Evolutionary conservation across 2,888 invertebrate genomes (phyloP).

Genomic region (Brassicogethes aeneus): DNA sequence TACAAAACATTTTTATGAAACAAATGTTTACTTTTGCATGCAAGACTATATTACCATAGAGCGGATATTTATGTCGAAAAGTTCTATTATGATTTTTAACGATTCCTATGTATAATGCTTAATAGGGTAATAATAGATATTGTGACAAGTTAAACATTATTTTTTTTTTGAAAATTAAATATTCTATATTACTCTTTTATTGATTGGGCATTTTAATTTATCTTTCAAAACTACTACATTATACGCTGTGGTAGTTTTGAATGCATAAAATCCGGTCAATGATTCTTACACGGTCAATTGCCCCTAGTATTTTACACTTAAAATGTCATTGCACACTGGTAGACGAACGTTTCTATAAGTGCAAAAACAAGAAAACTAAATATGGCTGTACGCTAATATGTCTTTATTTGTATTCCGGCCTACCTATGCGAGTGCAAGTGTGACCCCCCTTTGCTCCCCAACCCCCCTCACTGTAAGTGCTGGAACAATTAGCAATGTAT

Average conservation of each 20-base stretch:
- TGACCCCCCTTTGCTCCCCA: too few relatives aligned
- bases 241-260: too few relatives aligned
- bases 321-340: conserved; percentile 7
- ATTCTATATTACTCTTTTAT: too few relatives aligned
- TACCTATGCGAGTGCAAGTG: neutral
- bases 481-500: neutral
- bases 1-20: neutral
- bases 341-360: neutral
- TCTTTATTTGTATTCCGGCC: neutral
- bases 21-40: neutral
- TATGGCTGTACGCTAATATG: neutral
- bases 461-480: too few relatives aligned
- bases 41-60: too few relatives aligned
- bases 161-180: too few relatives aligned
- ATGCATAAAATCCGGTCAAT: neutral
- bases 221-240: too few relatives aligned
- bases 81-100: neutral
- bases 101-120: too few relatives aligned
- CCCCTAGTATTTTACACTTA: conserved; percentile 9
- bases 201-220: too few relatives aligned
- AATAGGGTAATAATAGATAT: too few relatives aligned
- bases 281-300: conserved; percentile 9
- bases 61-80: too few relatives aligned
- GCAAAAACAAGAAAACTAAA: conserved; percentile 1
- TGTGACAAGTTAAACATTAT: too few relatives aligned